Percentiles rank a stretch among this genome's conserved stretches.
phyloP scores from a whole-genome alignment of 2,113 vertebrate genomes.

The Oenanthe melanoleuca region DNA sequence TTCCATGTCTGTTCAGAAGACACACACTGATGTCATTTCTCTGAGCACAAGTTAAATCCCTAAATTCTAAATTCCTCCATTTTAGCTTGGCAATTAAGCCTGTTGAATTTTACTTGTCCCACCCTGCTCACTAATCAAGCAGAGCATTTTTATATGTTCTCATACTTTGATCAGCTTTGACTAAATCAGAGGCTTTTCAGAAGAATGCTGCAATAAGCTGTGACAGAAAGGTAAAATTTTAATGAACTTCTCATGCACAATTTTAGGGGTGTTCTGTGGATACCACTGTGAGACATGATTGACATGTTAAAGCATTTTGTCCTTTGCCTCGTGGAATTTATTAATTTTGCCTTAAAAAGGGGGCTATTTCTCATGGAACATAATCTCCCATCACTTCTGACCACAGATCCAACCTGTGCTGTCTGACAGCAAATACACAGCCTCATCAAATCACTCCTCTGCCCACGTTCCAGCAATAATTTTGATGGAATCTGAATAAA shows the following conservation, averaged over 20 bases:
- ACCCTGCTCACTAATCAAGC: neutral
- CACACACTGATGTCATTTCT: neutral
- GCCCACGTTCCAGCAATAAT: constrained; percentile 54
- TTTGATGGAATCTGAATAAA: constrained; percentile 74
- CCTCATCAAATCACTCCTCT: constrained; percentile 76
- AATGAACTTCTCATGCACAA: neutral
- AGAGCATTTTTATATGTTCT: neutral
- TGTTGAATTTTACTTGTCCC: neutral
- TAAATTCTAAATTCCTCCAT: neutral
- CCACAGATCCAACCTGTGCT: constrained; percentile 50
- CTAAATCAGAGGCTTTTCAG: neutral
- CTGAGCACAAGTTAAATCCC: neutral
- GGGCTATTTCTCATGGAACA: constrained; percentile 37
- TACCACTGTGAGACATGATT: neutral
- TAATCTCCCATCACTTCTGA: constrained; percentile 60
- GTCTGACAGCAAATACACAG: constrained; percentile 75
- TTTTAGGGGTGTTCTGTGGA: neutral
- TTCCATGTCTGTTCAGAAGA: neutral
- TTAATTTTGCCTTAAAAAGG: constrained; percentile 52
- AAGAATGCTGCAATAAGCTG: neutral
- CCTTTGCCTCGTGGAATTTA: constrained; percentile 47
- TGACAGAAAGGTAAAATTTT: neutral
- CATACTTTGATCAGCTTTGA: neutral
- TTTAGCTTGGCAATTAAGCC: neutral
- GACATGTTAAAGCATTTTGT: constrained; percentile 29